Base-by-base conservation (phyloP, 2,888 invertebrate genomes). In the Schizotus pectinicornis region DNA sequence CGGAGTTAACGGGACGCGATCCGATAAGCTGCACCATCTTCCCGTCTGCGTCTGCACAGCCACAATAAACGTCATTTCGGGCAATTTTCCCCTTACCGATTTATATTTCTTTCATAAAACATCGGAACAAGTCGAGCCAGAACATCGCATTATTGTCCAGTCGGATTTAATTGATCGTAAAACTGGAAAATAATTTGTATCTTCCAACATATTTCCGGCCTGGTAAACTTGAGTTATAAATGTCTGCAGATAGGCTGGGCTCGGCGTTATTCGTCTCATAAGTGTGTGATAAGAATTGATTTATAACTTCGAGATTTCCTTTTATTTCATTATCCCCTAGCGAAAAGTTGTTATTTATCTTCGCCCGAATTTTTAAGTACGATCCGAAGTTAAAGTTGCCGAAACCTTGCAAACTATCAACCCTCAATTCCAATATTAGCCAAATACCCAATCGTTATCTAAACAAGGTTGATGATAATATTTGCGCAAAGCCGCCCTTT, bases 1-100 rank as follows among this genome's bases (percentile, higher is more conserved):
- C 38, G 48, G 38, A 46, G 50, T 37, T 50, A 51, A 56, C 50
- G 45, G 50, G 11, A 50, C 46, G 50, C 56, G 50, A 56, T 38
- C 37, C 45, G 56, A 56, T 56, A 56, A 56, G 48, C 42, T 38
- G 46, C 41, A 38, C 14, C 41, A 38, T 13, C 41, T 39, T 34
- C 31, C 39, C 31, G 49, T 48, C 13, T 43, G 48, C 35, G 49
- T 43, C 49, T 43, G 14, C 45, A 35, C 52, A 36, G 32, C 37
- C 49, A 32, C 56, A 56, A 51, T 56, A 56, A 56, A 50, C 45
- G 50, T 56, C 56, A 51, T 56, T 50, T 50, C 51, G 33, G 43
- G 56, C 48, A 49, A 56, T 56, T 56, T 56, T 56, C 56, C 32
- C 35, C 43, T 38, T 37, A 37, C 43, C 39, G 54, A 54, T 54